phyloP scores from a whole-genome alignment of 2,888 invertebrate species.

The Cremastinae sp. region DNA sequence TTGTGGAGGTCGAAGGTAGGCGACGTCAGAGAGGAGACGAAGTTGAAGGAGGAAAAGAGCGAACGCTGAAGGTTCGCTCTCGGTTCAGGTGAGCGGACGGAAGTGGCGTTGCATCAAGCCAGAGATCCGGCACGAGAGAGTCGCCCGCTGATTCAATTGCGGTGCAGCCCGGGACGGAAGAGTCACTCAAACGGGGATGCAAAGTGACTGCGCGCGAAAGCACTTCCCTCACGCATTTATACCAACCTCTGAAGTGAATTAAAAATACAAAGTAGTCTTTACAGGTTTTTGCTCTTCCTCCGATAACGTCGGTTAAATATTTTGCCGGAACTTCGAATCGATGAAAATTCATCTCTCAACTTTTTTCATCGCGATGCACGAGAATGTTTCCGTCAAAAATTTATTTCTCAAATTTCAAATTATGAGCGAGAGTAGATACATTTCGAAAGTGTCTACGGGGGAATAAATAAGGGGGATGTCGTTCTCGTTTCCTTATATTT shows the following conservation, averaged over 20 bases:
- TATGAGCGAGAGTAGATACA: background rate
- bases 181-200: slow-evolving; percentile 40
- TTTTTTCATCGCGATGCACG: too few relatives aligned
- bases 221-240: slow-evolving; percentile 33
- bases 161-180: slow-evolving; percentile 20
- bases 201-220: slow-evolving; percentile 25
- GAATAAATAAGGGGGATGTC: slow-evolving; percentile 9
- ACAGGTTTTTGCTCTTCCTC: slow-evolving; percentile 1
- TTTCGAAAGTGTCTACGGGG: background rate
- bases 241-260: background rate
- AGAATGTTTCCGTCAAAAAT: too few relatives aligned
- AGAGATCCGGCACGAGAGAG: slow-evolving; percentile 21
- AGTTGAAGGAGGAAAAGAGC: too few relatives aligned
- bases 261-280: slow-evolving; percentile 31
- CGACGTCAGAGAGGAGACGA: background rate
- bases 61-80: background rate
- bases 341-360: too few relatives aligned
- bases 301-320: slow-evolving; percentile 40
- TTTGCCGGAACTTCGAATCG: background rate
- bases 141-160: slow-evolving; percentile 45
- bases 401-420: too few relatives aligned
- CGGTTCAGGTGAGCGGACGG: slow-evolving; percentile 1
- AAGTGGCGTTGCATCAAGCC: slow-evolving; percentile 14
- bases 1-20: background rate
- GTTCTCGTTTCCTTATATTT: slow-evolving; percentile 9